These are phyloP conservation scores for Chromobotia macracanthus DNA, from an alignment of 2,797 vertebrate species.

Conservation along the genomic window DNA sequence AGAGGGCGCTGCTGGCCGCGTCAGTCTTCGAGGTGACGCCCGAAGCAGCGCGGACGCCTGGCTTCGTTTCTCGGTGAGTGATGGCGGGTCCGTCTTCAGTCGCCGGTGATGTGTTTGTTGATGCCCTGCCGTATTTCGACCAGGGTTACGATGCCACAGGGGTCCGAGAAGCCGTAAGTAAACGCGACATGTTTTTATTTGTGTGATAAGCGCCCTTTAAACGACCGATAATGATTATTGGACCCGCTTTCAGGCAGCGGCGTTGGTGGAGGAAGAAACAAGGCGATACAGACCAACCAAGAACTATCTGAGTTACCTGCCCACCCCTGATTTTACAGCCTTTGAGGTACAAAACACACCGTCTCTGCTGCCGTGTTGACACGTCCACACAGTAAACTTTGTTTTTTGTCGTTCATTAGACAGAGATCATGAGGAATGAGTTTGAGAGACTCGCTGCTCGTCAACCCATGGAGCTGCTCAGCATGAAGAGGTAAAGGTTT, in stretches of 20 bases:
- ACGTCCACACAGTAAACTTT: background rate
- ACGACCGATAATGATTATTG: background rate
- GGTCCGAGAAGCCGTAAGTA: conserved; percentile 91
- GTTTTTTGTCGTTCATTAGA: conserved; percentile 72
- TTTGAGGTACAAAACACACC: conserved; percentile 82
- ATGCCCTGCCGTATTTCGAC: conserved; percentile 94
- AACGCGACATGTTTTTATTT: background rate
- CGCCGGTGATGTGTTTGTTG: conserved; percentile 92
- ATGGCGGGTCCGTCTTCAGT: conserved; percentile 92
- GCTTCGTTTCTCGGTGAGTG: background rate
- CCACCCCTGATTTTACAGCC: conserved; percentile 87
- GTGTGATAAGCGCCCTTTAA: background rate
- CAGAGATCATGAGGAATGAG: conserved; percentile 97
- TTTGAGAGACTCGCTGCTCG: conserved; percentile 92
- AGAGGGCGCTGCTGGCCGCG: conserved; percentile 2
- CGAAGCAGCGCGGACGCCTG: conserved; percentile 1
- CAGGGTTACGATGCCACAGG: conserved; percentile 94
- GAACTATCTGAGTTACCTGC: conserved; percentile 93
- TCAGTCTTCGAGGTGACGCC: too few relatives aligned
- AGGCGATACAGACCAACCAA: conserved; percentile 94
- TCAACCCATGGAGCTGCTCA: conserved; percentile 93
- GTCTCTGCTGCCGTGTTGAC: background rate
- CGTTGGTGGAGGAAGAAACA: conserved; percentile 95
- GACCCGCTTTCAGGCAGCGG: conserved; percentile 81
- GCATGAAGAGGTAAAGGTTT: conserved; percentile 89